Base-by-base conservation (phyloP, 2,797 vertebrate genomes). In the Cynopterus sphinx region DNA sequence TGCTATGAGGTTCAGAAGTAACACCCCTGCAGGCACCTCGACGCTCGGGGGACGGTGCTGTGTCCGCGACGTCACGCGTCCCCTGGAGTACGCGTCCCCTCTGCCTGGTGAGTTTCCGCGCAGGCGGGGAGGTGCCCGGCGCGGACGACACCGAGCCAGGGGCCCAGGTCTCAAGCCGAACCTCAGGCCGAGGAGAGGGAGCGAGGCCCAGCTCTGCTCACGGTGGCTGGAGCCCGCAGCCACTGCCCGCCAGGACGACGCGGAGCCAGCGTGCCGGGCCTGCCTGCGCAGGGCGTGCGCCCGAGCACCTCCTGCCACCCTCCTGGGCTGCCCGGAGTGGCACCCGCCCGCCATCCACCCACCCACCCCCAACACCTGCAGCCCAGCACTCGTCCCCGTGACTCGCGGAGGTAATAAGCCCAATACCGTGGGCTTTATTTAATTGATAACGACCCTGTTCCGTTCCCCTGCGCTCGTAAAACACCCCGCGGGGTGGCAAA, bases 371-470 rank as follows among this genome's bases (percentile, higher is more conserved):
- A 49, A 51, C 51, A 91, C 96, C 21, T 0, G 93, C 67, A 0
- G 0, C 93, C 65, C 1, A 55, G 74, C 95, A 5, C 97, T 59
- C 88, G 92, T 97, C 94, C 88, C 95, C 83, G 33, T 53, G 74
- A 53, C 75, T 51, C 91, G 31, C 95, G 97, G 93, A 96, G 93
- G 92, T 98, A 99, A 98, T 98, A 98, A 98, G 98, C 98, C 98
- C 98, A 98, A 98, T 99, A 98, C 28, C 49, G 97, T 98, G 98
- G 98, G 98, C 97, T 98, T 98, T 98, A 98, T 98, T 98, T 98
- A 98, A 98, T 98, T 98, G 98, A 98, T 98, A 98, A 98, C 97
- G 96, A 96, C 98, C 97, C 96, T 92, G 96, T 98, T 98, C 97
- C 96, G 77, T 98, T 98, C 98, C 97, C 97, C 97, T 0, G 59